phyloP scores from a whole-genome alignment of 2,797 vertebrate species.

The Choloepus didactylus region DNA sequence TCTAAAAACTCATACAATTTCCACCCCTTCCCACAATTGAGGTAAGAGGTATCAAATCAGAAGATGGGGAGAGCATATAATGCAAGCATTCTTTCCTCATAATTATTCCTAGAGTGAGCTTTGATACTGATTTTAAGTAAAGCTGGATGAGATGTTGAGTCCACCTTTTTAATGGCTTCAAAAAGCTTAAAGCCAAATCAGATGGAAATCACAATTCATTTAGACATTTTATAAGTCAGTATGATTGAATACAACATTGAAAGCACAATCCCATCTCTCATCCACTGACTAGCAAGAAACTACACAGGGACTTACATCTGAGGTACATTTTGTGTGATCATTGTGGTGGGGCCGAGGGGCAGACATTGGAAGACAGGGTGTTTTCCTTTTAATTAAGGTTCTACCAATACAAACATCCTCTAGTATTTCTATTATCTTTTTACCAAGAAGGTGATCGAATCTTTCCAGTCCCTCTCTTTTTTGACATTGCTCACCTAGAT shows the following conservation, averaged over 20 bases:
- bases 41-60: neutral
- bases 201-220: neutral
- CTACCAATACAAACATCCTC: neutral
- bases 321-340: neutral
- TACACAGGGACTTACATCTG: neutral
- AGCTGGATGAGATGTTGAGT: neutral
- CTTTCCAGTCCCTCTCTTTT: neutral
- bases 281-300: neutral
- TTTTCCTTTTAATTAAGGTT: neutral
- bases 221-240: neutral
- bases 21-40: neutral
- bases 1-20: neutral
- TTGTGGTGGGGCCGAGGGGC: too few relatives aligned
- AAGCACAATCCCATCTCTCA: neutral
- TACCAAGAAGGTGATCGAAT: neutral
- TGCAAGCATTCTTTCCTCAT: neutral
- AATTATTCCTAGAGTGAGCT: neutral
- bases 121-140: neutral
- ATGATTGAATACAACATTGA: neutral
- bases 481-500: neutral
- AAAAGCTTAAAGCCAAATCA: conserved; percentile 4
- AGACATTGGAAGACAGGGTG: neutral
- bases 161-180: neutral
- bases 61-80: neutral
- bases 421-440: neutral